A percentile compares a stretch with the other conserved stretches of the same genome.
These are phyloP conservation scores for Pseudomyrmex sp. DNA, from an alignment of 1,140 invertebrate genomes.

Conservation along the genomic window DNA sequence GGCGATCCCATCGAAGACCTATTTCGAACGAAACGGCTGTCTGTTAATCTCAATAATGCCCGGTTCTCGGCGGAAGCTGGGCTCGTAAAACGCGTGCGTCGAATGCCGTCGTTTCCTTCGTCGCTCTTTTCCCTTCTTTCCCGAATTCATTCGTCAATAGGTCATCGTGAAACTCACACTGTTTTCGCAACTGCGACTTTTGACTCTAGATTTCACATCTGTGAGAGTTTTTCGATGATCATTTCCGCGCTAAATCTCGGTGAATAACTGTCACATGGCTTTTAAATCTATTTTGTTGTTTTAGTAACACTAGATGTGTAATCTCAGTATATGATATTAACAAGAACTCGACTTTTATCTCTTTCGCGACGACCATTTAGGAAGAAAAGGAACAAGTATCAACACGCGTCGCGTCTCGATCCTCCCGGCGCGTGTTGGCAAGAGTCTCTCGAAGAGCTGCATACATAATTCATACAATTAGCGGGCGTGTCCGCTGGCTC, in stretches of 20 bases:
- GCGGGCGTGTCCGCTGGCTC: conserved; percentile 65
- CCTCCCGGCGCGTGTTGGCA: conserved; percentile 62
- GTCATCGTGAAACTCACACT: conserved; percentile 34
- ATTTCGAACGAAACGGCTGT: conserved; percentile 58
- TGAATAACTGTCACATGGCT: too few relatives aligned
- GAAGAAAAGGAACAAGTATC: neutral
- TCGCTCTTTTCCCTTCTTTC: conserved; percentile 50
- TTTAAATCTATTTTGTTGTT: too few relatives aligned
- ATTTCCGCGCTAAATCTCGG: too few relatives aligned
- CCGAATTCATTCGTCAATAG: conserved; percentile 51
- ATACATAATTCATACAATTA: conserved; percentile 78
- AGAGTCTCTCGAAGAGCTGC: conserved; percentile 57
- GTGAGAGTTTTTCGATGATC: too few relatives aligned
- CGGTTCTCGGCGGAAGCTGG: conserved; percentile 74
- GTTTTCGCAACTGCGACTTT: conserved; percentile 11
- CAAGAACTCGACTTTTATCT: too few relatives aligned
- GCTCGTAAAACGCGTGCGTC: conserved; percentile 74
- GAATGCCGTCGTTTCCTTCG: conserved; percentile 33
- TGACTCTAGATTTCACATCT: neutral
- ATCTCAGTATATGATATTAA: too few relatives aligned
- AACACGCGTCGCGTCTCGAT: conserved; percentile 9
- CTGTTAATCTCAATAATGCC: conserved; percentile 81
- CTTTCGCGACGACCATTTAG: conserved; percentile 24
- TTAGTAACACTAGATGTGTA: too few relatives aligned
- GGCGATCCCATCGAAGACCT: conserved; percentile 68